Conservation (phyloP, 2,113 vertebrate genomes). For the Coregonus clupeaformis region DNA sequence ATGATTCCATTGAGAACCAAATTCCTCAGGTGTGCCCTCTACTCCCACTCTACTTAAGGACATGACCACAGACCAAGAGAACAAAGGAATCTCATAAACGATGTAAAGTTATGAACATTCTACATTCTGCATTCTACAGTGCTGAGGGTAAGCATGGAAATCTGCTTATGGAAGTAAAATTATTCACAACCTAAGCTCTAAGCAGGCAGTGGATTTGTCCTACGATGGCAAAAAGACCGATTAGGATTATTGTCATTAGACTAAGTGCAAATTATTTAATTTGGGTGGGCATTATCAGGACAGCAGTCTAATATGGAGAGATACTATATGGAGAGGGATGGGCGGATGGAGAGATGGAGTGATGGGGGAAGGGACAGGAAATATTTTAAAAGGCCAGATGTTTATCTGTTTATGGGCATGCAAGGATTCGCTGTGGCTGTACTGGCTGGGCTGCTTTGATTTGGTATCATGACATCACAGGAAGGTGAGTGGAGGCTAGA, state of each 20-base stretch:
- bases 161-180: conserved; percentile 22
- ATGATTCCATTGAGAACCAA: conserved; percentile 27
- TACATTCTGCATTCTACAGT: conserved; percentile 19
- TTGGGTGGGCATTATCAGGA: conserved; percentile 44
- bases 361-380: background rate
- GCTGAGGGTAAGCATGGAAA: conserved; percentile 56
- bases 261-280: conserved; percentile 56
- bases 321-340: background rate
- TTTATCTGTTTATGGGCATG: conserved; percentile 17
- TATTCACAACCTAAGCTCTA: conserved; percentile 33
- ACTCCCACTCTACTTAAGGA: conserved; percentile 30
- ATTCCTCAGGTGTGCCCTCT: conserved; percentile 39
- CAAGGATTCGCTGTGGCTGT: conserved; percentile 9
- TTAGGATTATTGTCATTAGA: conserved; percentile 49
- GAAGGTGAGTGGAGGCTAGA: conserved; percentile 28
- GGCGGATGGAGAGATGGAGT: too few species aligned
- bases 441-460: too few species aligned
- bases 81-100: conserved; percentile 45
- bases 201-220: conserved; percentile 5
- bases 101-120: conserved; percentile 46
- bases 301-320: conserved; percentile 18
- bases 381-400: conserved; percentile 26
- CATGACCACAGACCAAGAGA: conserved; percentile 19
- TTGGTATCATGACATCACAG: conserved; percentile 14
- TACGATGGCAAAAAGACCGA: conserved; percentile 29